Evolutionary conservation across 2,113 vertebrate genomes (phyloP).

Genomic region (Pristiophorus japonicus): DNA sequence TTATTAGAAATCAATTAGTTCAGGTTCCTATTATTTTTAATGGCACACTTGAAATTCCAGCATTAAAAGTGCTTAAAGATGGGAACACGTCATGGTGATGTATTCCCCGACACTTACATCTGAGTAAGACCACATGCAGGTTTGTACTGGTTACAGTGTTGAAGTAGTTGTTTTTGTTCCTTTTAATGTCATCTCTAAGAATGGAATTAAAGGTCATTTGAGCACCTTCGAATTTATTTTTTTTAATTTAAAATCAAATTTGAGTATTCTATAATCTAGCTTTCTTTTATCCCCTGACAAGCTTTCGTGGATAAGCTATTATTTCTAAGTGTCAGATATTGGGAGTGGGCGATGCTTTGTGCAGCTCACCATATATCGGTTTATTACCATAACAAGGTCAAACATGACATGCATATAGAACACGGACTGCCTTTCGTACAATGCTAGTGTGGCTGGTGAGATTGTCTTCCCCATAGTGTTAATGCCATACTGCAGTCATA

Average conservation of each 20-base stretch:
- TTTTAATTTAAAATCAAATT: background rate
- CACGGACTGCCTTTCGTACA: background rate
- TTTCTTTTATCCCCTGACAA: background rate
- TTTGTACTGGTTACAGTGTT: background rate
- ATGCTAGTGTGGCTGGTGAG: background rate
- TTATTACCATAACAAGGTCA: constrained; percentile 24
- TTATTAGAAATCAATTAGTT: no score
- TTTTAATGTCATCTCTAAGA: background rate
- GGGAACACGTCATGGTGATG: background rate
- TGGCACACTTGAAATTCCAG: background rate
- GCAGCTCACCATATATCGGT: background rate
- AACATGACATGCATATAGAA: constrained; percentile 2
- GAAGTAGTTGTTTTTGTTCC: background rate
- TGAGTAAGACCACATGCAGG: background rate
- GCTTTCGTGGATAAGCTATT: background rate
- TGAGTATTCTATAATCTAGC: background rate
- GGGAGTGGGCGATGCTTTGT: background rate
- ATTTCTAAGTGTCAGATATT: background rate
- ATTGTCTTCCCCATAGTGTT: constrained; percentile 17
- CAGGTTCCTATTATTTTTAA: no score
- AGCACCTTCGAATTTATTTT: background rate
- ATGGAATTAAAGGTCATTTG: background rate
- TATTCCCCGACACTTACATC: background rate
- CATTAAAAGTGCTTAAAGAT: background rate
- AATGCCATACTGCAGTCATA: background rate